phyloP scores from a whole-genome alignment of 2,797 vertebrate genomes.

The Enteromius viviparus region DNA sequence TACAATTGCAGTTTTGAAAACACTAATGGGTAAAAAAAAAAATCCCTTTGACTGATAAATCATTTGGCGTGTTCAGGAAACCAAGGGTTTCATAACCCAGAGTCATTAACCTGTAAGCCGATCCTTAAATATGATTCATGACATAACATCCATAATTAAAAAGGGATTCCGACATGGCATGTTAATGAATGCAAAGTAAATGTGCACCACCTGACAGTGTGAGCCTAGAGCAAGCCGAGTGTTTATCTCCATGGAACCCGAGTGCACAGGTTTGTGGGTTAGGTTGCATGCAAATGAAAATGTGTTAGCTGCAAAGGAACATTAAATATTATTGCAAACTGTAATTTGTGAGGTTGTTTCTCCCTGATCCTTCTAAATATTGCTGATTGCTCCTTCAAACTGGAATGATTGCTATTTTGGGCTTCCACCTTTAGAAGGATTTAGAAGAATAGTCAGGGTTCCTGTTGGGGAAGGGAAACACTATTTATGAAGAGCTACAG shows the following conservation, averaged over 20 bases:
- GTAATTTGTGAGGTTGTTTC: slow-evolving; percentile 4
- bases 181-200: slow-evolving; percentile 56
- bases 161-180: slow-evolving; percentile 44
- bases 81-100: slow-evolving; percentile 50
- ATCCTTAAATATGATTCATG: slow-evolving; percentile 58
- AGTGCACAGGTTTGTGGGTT: slow-evolving; percentile 26
- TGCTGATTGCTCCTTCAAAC: background rate
- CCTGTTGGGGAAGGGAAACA: background rate
- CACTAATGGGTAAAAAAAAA: slow-evolving; percentile 50
- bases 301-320: slow-evolving; percentile 8
- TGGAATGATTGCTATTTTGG: background rate
- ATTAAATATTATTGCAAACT: background rate
- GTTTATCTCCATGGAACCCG: slow-evolving; percentile 21
- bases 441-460: background rate
- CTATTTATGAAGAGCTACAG: background rate
- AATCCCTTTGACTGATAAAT: slow-evolving; percentile 66
- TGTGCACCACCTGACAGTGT: slow-evolving; percentile 19
- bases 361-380: background rate
- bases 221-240: background rate
- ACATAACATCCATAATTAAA: slow-evolving; percentile 58
- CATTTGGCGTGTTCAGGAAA: slow-evolving; percentile 61
- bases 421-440: background rate
- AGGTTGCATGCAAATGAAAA: slow-evolving; percentile 25
- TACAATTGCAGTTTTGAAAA: slow-evolving; percentile 61
- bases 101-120: slow-evolving; percentile 57